A percentile compares a stretch with the other conserved stretches of the same genome.
These are phyloP conservation scores for Leptopilina clavipes DNA, from an alignment of 1,140 invertebrate genomes.

Conservation along the genomic window DNA sequence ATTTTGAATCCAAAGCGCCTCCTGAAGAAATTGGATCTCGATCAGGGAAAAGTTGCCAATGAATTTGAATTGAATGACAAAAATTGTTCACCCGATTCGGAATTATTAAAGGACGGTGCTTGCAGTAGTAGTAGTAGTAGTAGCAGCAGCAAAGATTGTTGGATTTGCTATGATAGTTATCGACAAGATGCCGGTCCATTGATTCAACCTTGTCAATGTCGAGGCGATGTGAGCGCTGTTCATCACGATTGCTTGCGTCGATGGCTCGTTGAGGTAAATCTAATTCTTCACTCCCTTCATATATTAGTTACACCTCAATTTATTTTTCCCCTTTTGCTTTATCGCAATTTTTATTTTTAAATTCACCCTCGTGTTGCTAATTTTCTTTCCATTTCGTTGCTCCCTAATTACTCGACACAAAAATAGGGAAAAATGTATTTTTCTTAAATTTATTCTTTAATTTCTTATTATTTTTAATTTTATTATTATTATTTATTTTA, in stretches of 20 bases:
- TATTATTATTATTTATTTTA: too few species aligned
- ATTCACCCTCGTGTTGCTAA: too few species aligned
- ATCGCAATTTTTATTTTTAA: too few species aligned
- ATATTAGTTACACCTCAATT: too few species aligned
- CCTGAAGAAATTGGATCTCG: constrained; percentile 79
- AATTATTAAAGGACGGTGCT: constrained; percentile 56
- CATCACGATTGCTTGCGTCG: constrained; percentile 94
- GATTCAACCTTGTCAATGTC: constrained; percentile 92
- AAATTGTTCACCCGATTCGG: constrained; percentile 54
- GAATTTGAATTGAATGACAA: constrained; percentile 77
- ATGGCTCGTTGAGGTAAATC: constrained; percentile 85
- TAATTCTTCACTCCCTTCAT: background rate
- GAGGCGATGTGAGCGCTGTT: constrained; percentile 91
- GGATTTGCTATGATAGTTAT: constrained; percentile 94
- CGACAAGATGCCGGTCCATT: constrained; percentile 84
- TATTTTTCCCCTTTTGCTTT: too few species aligned
- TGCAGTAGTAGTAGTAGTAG: constrained; percentile 58
- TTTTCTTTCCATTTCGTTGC: too few species aligned
- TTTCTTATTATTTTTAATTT: too few species aligned
- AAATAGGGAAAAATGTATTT: too few species aligned
- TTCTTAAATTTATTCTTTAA: too few species aligned
- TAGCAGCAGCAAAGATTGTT: constrained; percentile 82
- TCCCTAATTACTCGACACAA: too few species aligned
- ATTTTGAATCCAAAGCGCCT: constrained; percentile 93
- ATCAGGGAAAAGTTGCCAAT: constrained; percentile 66